phyloP scores from a whole-genome alignment of 2,113 vertebrate species.

The Rhea pennata region DNA sequence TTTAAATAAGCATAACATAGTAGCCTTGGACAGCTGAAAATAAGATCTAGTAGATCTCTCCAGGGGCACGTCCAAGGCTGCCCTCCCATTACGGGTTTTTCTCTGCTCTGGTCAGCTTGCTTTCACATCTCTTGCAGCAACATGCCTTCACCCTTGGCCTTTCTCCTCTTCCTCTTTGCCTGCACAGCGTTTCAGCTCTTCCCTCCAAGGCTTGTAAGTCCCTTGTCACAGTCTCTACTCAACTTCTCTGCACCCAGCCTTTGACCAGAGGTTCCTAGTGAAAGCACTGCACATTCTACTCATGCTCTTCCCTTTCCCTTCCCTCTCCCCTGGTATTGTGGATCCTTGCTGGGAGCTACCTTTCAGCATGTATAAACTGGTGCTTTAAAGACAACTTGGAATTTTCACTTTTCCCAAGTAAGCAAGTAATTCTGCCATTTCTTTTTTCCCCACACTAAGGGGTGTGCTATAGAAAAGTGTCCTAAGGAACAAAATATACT shows the following conservation, averaged over 20 bases:
- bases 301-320: neutral
- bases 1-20: neutral
- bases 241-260: neutral
- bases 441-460: neutral
- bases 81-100: neutral
- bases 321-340: neutral
- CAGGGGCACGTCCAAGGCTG: neutral
- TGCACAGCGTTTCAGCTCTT: neutral
- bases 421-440: neutral
- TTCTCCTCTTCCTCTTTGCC: neutral
- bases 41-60: neutral
- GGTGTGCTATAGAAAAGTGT: neutral
- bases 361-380: neutral
- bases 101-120: neutral
- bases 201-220: neutral
- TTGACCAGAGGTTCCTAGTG: neutral
- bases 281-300: neutral
- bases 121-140: neutral
- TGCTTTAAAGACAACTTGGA: neutral
- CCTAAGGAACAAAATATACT: neutral
- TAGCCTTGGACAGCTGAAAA: neutral
- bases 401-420: neutral
- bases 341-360: neutral
- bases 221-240: neutral
- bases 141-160: neutral